Evolutionary conservation across 2,113 vertebrate species (phyloP), one percentile per base, ranked within the genome.

Genomic region (Eulemur rufifrons): DNA sequence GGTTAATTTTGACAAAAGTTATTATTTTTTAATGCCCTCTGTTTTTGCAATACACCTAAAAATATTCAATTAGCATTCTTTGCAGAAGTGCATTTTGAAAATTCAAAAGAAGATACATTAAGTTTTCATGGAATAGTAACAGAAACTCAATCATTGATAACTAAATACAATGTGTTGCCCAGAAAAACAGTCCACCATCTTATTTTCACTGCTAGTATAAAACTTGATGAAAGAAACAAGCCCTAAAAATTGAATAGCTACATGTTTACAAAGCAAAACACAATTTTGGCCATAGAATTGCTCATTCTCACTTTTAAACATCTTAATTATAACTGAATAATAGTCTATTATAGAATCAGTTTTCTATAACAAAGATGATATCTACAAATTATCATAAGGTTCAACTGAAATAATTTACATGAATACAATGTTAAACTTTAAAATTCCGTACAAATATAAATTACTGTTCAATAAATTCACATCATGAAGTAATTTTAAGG

Each of bases 361-460:
- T 96, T 95, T 95, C 54, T 94, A 1, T 93, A 77, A 37, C 15
- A 77, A 94, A 91, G 64, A 54, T 37, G 14, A 10, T 50, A 39
- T 71, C 29, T 88, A 45, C 29, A 84, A 81, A 78, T 95, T 84
- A 69, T 69, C 71, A 8, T 37, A 15, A 89, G 59, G 12, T 37
- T 86, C 32, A 66, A 17, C 32, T 81, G 10, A 93, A 94, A 50
- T 63, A 86, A 78, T 59, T 14, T 81, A 54, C 71, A 12, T 66
- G 20, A 94, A 91, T 78, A 27, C 37, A 96, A 20, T 85, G 14
- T 71, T 77, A 50, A 64, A 54, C 29, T 85, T 77, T 77, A 71
- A 88, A 52, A 83, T 69, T 63, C 27, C 76, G 52, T 80, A 27
- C 20, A 86, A 78, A 59, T 86, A 91, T 11, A 52, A 68, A 74